Evolutionary conservation across 2,113 vertebrate genomes (phyloP).

Genomic region (Saimiri boliviensis): DNA sequence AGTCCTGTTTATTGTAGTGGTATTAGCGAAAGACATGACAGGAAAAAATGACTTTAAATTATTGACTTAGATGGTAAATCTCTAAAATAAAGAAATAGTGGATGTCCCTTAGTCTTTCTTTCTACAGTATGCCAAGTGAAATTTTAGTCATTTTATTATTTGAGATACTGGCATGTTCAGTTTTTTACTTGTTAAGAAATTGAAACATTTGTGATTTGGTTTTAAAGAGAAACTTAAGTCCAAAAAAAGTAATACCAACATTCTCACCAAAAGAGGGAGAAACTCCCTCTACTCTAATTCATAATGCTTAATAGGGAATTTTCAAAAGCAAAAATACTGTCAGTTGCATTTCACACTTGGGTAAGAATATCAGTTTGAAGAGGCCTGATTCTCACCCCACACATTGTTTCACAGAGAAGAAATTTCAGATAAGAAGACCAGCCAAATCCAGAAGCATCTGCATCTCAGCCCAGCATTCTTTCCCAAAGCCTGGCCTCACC

Average conservation of each 20-base stretch:
- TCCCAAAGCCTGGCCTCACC: neutral
- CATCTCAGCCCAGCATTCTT: neutral
- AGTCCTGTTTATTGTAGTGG: neutral
- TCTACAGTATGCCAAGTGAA: neutral
- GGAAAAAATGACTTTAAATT: neutral
- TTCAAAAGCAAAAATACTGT: neutral
- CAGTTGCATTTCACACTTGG: neutral
- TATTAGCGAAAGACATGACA: neutral
- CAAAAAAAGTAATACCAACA: neutral
- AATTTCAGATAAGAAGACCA: neutral
- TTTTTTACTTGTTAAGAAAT: slow-evolving; percentile 2
- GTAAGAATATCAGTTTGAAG: neutral
- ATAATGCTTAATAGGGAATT: neutral
- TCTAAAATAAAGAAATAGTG: neutral
- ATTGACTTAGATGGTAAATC: neutral
- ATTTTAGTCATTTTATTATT: neutral
- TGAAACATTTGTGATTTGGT: slow-evolving; percentile 6
- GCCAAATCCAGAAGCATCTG: neutral
- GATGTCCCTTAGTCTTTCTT: neutral
- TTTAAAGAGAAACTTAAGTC: slow-evolving; percentile 29
- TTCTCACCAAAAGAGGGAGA: neutral
- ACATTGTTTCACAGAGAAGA: neutral
- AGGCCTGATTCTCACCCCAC: neutral
- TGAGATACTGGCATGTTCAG: neutral
- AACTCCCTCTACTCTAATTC: neutral